Evolutionary conservation across 2,113 vertebrate genomes (phyloP), one percentile per base, ranked within the genome.

Genomic region (Periophthalmus modestus): DNA sequence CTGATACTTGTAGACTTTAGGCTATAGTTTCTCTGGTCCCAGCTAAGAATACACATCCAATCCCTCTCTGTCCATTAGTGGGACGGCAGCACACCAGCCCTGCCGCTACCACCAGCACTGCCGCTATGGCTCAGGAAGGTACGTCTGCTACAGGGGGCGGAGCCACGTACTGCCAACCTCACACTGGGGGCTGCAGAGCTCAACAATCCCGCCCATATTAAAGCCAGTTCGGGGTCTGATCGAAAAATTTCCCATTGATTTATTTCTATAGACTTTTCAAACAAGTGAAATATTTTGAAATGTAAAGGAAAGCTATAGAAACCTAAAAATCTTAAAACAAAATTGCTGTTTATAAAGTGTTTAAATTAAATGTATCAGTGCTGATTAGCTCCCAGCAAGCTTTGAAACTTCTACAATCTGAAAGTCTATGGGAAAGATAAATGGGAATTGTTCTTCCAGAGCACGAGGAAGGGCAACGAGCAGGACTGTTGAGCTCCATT

Each of bases 31-130:
- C 80, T 78, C 68, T 72, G 58, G 70, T 75, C 79, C 66, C 61
- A 57, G 79, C 75, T 82, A 69, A 91, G 85, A 91, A 91, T 84
- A 90, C 91, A 89, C 92, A 89, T 92, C 94, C 92, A 95, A 94
- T 93, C 94, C 87, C 89, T 94, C 87, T 96, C 93, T 96, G 93
- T 96, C 95, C 94, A 93, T 91, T 96, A 97, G 95, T 96, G 95
- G 96, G 96, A 94, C 95, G 96, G 95, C 96, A 96, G 95, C 95
- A 95, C 90, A 97, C 96, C 92, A 95, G 94, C 93, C 96, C 96
- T 94, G 95, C 95, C 78, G 95, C 96, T 90, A 95, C 96, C 93
- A 95, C 95, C 95, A 96, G 95, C 93, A 96, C 96, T 81, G 96
- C 95, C 91, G 89, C 95, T 86, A 92, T 97, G 94, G 95, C 95